Evolutionary conservation across 1,140 invertebrate species (phyloP), one percentile per base, ranked within the genome.

Genomic region (Drosophila pallidifrons): DNA sequence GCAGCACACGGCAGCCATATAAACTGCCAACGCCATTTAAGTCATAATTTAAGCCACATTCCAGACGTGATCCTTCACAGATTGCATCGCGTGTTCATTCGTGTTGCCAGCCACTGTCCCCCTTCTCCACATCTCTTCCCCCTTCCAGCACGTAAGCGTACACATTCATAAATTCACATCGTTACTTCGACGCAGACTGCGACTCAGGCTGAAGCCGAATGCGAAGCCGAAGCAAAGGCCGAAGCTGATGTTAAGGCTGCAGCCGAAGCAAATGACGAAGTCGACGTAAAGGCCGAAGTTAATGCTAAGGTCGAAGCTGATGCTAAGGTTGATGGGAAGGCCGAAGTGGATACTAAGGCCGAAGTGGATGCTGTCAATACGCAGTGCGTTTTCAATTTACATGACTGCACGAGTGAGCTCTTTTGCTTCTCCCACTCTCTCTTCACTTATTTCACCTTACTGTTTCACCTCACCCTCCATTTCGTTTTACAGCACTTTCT

Each of bases 1-100:
- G 32, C 51, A 68, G 68, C 75, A 70, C 74, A 89, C 85, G 71
- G 85, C 85, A 88, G 85, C 85, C 75, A 82, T 81, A 89, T 85
- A 85, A 88, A 85, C 85, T 88, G 85, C 85, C 85, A 88, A 88
- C 85, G 85, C 85, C 85, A 88, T 88, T 88, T 88, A 88, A 88
- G 85, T 88, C 85, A 88, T 88, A 88, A 88, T 88, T 88, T 88
- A 88, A 88, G 85, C 85, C 85, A 89, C 85, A 88, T 88, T 89
- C 85, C 85, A 88, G 81, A 74, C 78, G 85, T 82, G 85, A 89
- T 89, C 85, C 82, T 87, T 87, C 83, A 88, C 85, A 89, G 81
- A 88, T 89, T 88, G 85, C 81, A 76, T 83, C 45, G 68, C 74
- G 65, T 85, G 71, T 71, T 77, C 78, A 68, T 68, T 75, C 64